Conservation (phyloP, 2,113 vertebrate species). For the Ramphastos sulfuratus region DNA sequence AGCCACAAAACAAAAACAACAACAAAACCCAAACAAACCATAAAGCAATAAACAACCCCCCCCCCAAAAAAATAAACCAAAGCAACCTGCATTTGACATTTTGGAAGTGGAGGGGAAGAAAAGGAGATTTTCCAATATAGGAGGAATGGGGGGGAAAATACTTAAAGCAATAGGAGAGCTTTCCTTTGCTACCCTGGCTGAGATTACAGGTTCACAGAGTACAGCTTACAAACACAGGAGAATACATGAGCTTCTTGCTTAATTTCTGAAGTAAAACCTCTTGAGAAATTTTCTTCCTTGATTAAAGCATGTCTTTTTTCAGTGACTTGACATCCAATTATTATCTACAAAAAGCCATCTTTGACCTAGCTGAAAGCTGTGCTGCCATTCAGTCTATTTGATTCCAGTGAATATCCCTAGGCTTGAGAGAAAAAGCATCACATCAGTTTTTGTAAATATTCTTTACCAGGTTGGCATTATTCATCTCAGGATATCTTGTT, state of each 20-base stretch:
- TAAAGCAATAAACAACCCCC: neutral
- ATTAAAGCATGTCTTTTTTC: neutral
- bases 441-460: neutral
- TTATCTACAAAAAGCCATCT: neutral
- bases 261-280: conserved; percentile 3
- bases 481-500: neutral
- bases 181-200: neutral
- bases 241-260: neutral
- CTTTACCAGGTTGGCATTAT: neutral
- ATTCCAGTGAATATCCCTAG: neutral
- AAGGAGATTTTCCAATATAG: neutral
- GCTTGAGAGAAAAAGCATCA: neutral
- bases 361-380: neutral
- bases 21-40: neutral
- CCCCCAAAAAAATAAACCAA: neutral
- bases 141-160: accelerated
- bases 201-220: neutral
- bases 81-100: neutral
- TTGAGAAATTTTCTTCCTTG: neutral
- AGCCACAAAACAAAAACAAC: neutral
- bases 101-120: neutral
- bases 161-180: neutral
- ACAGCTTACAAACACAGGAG: neutral
- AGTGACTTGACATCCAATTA: neutral
- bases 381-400: neutral